Evolutionary conservation across 2,888 invertebrate species (phyloP), one percentile per base, ranked within the genome.

Genomic region (Hydrotaea diabolus): DNA sequence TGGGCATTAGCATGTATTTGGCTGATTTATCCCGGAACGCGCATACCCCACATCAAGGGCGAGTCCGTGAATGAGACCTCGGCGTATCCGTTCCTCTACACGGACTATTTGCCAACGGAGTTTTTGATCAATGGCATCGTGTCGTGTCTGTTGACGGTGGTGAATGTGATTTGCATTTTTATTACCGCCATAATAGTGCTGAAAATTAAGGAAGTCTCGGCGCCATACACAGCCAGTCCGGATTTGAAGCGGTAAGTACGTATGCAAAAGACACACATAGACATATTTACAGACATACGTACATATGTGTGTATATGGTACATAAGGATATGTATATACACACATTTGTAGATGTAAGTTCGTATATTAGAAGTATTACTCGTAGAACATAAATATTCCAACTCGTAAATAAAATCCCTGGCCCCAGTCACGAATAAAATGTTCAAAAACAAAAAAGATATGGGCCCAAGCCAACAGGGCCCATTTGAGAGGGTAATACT

Each of bases 91-190:
- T 95, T 95, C 43, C 89, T 95, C 36, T 97, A 97, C 90, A 95
- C 95, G 73, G 94, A 95, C 88, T 95, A 96, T 90, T 93, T 96
- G 87, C 95, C 96, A 1, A 94, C 94, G 43, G 97, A 97, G 91
- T 96, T 96, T 89, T 94, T 95, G 74, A 93, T 96, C 83, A 95
- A 96, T 89, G 97, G 97, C 26, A 95, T 96, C 78, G 95, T 97
- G 77, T 97, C 97, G 89, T 95, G 96, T 80, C 94, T 96, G 86
- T 92, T 97, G 74, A 97, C 97, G 1, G 93, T 97, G 72, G 94
- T 97, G 46, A 97, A 97, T 91, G 96, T 97, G 83, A 94, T 95
- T 89, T 96, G 97, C 92, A 97, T 97, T 89, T 96, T 96, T 90
- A 94, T 96, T 87, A 96, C 96, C 73, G 97, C 96, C 1, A 95